Conservation (phyloP, 2,888 invertebrate species). For the Ectobius pallidus region DNA sequence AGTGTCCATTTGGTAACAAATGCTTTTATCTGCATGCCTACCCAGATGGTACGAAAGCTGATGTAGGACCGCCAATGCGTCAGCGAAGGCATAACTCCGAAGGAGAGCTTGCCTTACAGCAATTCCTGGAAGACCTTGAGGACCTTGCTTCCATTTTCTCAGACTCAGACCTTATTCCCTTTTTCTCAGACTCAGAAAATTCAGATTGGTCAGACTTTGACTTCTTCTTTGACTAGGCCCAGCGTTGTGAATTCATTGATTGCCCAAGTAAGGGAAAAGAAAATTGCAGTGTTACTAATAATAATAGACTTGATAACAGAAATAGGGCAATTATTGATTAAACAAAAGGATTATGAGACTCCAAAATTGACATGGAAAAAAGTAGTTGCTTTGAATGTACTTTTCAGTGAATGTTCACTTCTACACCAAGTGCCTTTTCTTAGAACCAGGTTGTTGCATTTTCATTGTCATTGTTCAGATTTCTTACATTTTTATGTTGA, state of each 20-base stretch:
- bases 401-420: neutral
- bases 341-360: no score
- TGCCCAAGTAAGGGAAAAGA: neutral
- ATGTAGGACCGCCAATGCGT: slow-evolving; percentile 70
- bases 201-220: slow-evolving; percentile 63
- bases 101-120: slow-evolving; percentile 60
- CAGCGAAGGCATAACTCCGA: slow-evolving; percentile 60
- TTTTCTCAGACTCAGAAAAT: slow-evolving; percentile 63
- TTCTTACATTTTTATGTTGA: neutral
- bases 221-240: slow-evolving; percentile 47
- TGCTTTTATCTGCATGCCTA: slow-evolving; percentile 85
- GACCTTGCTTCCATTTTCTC: no score
- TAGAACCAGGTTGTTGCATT: neutral
- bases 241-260: neutral
- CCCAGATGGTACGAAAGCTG: slow-evolving; percentile 73
- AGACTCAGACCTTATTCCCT: no score
- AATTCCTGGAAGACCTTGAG: slow-evolving; percentile 60
- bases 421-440: slow-evolving; percentile 10
- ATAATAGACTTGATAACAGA: neutral
- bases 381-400: slow-evolving; percentile 8
- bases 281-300: neutral
- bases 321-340: neutral
- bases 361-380: no score
- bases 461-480: neutral
- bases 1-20: slow-evolving; percentile 87